Conservation (phyloP, 2,113 vertebrate genomes). For the Coptodon bakossiorum region DNA sequence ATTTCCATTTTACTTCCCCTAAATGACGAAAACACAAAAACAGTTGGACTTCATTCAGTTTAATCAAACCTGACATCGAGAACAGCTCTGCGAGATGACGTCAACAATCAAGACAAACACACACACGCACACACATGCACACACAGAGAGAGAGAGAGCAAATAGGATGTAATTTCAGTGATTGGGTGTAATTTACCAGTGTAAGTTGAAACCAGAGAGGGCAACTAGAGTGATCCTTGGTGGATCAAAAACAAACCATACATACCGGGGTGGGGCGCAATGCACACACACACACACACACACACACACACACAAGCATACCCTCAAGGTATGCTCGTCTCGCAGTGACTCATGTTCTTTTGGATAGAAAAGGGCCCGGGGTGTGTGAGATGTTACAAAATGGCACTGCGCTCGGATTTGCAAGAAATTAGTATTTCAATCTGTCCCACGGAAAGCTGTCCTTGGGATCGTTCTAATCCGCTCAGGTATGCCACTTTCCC, state of each 20-base stretch:
- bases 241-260: slow-evolving; percentile 54
- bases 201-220: slow-evolving; percentile 70
- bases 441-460: slow-evolving; percentile 49
- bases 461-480: slow-evolving; percentile 61
- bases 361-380: background rate
- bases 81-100: slow-evolving; percentile 60
- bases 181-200: slow-evolving; percentile 75
- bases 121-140: background rate
- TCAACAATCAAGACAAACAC: slow-evolving; percentile 42
- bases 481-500: slow-evolving; percentile 69
- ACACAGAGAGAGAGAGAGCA: slow-evolving; percentile 32
- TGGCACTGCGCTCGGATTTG: slow-evolving; percentile 15
- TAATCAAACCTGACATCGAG: slow-evolving; percentile 73
- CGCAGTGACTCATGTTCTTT: background rate
- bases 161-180: slow-evolving; percentile 72
- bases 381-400: slow-evolving; percentile 4
- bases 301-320: slow-evolving; percentile 7
- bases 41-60: slow-evolving; percentile 61
- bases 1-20: slow-evolving; percentile 63
- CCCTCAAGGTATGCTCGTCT: background rate
- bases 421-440: slow-evolving; percentile 39
- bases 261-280: background rate
- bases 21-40: slow-evolving; percentile 69
- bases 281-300: background rate
- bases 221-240: slow-evolving; percentile 48